Evolutionary conservation across 2,113 vertebrate genomes (phyloP).

Genomic region (Pholis gunnellus): DNA sequence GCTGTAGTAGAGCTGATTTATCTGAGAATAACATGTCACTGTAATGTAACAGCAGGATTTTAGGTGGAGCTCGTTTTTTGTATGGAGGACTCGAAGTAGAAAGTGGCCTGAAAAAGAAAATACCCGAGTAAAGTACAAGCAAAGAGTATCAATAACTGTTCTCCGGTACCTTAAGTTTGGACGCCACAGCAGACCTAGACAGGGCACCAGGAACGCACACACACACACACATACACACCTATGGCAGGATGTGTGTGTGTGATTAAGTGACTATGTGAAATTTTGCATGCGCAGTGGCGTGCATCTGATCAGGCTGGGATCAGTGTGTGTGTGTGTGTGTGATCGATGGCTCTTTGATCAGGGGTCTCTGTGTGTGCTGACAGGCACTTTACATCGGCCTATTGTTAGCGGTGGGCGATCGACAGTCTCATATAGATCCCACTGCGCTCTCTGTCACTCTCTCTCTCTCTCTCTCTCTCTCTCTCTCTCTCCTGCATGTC

Average conservation of each 20-base stretch:
- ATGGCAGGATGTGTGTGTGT: slow-evolving; percentile 34
- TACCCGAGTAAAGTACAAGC: neutral
- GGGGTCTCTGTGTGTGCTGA: slow-evolving; percentile 84
- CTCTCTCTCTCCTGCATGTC: slow-evolving; percentile 81
- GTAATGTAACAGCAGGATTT: too few species aligned
- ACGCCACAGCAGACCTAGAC: neutral
- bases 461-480: slow-evolving; percentile 43
- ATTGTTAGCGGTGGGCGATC: slow-evolving; percentile 87
- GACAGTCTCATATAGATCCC: slow-evolving; percentile 89
- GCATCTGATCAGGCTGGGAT: slow-evolving; percentile 37
- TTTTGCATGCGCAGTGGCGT: slow-evolving; percentile 37
- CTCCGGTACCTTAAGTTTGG: neutral
- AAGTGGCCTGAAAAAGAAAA: neutral
- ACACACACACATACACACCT: slow-evolving; percentile 32
- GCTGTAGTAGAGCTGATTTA: neutral
- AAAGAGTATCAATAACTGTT: neutral
- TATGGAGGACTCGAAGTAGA: neutral
- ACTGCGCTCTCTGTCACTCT: slow-evolving; percentile 63
- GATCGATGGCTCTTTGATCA: slow-evolving; percentile 89
- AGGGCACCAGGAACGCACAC: slow-evolving; percentile 1
- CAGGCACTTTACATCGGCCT: slow-evolving; percentile 85
- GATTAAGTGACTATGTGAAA: slow-evolving; percentile 28
- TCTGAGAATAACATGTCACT: neutral
- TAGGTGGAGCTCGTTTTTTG: too few species aligned
- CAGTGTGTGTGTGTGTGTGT: slow-evolving; percentile 65